Evolutionary conservation across 2,888 invertebrate species (phyloP).

Genomic region (Trypoxylon attenuatum): DNA sequence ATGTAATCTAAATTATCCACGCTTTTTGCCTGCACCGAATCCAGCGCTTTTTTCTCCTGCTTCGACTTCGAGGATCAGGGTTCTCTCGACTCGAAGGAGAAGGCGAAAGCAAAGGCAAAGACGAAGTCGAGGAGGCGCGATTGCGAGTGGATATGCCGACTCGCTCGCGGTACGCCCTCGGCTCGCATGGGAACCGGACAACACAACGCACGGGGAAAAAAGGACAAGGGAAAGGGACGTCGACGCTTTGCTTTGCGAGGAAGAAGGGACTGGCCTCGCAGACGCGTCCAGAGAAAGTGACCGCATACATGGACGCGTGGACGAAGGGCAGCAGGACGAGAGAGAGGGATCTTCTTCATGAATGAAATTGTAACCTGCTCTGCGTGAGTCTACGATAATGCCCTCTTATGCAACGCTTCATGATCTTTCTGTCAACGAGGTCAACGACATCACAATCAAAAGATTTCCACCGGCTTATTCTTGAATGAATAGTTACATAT

Average conservation of each 20-base stretch:
- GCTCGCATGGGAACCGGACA: conserved; percentile 30
- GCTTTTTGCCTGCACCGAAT: conserved; percentile 58
- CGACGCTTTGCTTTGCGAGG: too few relatives aligned
- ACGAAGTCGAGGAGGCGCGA: neutral
- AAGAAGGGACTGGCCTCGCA: conserved; percentile 23
- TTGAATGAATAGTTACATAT: too few relatives aligned
- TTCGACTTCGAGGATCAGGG: conserved; percentile 7
- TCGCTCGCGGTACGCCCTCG: conserved; percentile 2
- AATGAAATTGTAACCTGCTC: conserved; percentile 67
- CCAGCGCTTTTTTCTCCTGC: conserved; percentile 41
- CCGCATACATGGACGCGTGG: conserved; percentile 7
- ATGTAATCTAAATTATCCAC: conserved; percentile 72
- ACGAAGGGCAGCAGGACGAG: conserved; percentile 43
- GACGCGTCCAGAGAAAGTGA: conserved; percentile 50
- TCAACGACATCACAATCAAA: conserved; percentile 45
- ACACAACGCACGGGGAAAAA: conserved; percentile 8
- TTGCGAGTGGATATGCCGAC: neutral
- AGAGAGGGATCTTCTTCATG: conserved; percentile 56
- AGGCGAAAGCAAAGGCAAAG: conserved; percentile 49
- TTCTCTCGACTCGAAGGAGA: conserved; percentile 51
- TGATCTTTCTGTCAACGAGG: conserved; percentile 52
- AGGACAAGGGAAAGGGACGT: conserved; percentile 30
- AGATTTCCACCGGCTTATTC: too few relatives aligned
- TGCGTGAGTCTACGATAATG: conserved; percentile 61
- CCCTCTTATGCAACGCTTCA: conserved; percentile 61